A percentile compares a stretch with the other conserved stretches of the same genome.
Conservation (phyloP, 1,140 invertebrate species). For the Eumeta japonica region DNA sequence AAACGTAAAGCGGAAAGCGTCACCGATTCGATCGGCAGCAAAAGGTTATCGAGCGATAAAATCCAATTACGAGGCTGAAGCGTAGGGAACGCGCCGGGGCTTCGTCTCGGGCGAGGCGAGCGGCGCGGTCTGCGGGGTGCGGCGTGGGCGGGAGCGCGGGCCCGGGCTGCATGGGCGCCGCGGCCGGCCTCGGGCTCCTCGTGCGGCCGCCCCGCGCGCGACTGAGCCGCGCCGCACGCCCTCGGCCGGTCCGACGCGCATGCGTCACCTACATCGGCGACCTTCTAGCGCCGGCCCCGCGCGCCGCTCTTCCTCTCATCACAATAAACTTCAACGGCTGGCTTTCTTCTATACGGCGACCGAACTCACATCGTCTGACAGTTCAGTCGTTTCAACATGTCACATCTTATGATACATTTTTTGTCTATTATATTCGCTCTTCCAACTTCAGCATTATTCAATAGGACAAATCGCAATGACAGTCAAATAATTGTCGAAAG, state of each 20-base stretch:
- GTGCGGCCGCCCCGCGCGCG: slow-evolving; percentile 40
- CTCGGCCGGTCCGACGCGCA: slow-evolving; percentile 25
- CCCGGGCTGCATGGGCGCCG: slow-evolving; percentile 23
- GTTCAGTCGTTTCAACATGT: too few relatives aligned
- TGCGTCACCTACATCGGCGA: slow-evolving; percentile 34
- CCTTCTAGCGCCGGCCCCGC: too few relatives aligned
- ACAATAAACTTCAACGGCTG: slow-evolving; percentile 28
- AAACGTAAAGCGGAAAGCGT: slow-evolving; percentile 49
- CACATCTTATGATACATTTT: too few relatives aligned
- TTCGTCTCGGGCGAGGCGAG: too few relatives aligned
- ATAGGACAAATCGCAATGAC: too few relatives aligned
- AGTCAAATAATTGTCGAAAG: too few relatives aligned
- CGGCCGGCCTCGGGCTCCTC: slow-evolving; percentile 24
- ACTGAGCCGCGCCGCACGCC: slow-evolving; percentile 50
- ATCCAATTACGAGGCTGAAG: slow-evolving; percentile 56
- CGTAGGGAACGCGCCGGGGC: slow-evolving; percentile 44
- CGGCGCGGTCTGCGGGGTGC: slow-evolving; percentile 27
- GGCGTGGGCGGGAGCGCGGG: slow-evolving; percentile 33
- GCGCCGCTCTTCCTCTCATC: slow-evolving; percentile 36
- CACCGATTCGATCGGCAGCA: slow-evolving; percentile 44
- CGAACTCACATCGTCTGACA: too few relatives aligned
- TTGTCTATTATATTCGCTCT: too few relatives aligned
- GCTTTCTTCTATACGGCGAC: too few relatives aligned
- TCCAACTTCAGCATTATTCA: too few relatives aligned
- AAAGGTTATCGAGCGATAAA: slow-evolving; percentile 50